Conservation (phyloP, 2,113 vertebrate genomes). For the Malaclemys terrapin region DNA sequence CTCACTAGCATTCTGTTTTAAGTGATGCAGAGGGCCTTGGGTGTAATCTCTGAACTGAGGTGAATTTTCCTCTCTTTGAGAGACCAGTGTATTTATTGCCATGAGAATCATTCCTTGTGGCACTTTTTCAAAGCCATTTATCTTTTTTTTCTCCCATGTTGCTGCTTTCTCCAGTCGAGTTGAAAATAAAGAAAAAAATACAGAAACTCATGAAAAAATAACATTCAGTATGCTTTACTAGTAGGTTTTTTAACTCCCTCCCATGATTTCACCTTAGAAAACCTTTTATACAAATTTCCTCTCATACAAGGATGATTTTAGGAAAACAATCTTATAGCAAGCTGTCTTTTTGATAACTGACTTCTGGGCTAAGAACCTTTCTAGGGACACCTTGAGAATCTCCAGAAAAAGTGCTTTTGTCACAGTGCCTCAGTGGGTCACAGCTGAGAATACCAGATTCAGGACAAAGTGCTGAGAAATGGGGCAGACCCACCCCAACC, state of each 20-base stretch:
- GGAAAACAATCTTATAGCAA: not conserved
- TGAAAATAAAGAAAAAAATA: constrained; percentile 16
- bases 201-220: constrained; percentile 18
- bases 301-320: not conserved
- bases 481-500: too few relatives aligned
- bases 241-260: not conserved
- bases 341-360: not conserved
- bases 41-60: not conserved
- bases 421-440: too few relatives aligned
- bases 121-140: not conserved
- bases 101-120: not conserved
- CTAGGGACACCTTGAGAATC: not conserved
- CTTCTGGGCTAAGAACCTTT: not conserved
- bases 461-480: too few relatives aligned
- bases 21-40: rapidly evolving
- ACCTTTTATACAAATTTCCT: not conserved
- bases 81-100: not conserved
- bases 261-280: constrained; percentile 29
- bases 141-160: not conserved
- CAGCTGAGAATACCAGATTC: too few relatives aligned
- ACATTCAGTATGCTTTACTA: not conserved
- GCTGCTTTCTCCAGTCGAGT: not conserved
- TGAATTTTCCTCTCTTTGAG: not conserved
- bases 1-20: rapidly evolving
- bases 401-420: not conserved